phyloP scores from a whole-genome alignment of 2,888 invertebrate genomes.

The Malachius bipustulatus region DNA sequence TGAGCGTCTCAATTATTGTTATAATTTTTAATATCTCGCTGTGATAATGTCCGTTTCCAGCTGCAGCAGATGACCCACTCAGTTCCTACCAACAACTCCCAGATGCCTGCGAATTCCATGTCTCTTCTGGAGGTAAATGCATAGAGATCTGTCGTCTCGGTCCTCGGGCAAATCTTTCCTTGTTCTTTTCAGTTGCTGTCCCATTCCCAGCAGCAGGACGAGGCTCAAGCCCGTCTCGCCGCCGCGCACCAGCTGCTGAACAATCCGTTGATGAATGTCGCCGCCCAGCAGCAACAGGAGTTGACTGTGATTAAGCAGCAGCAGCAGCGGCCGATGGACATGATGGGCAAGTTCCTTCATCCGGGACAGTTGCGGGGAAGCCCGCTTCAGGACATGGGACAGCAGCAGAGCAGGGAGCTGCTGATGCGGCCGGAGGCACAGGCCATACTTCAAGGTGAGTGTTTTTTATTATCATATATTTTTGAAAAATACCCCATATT shows the following conservation, averaged over 20 bases:
- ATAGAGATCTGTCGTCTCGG: background rate
- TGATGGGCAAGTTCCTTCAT: slow-evolving; percentile 31
- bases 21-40: background rate
- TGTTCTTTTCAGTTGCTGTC: slow-evolving; percentile 42
- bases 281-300: slow-evolving; percentile 43
- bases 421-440: slow-evolving; percentile 64
- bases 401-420: slow-evolving; percentile 48
- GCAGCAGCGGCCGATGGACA: slow-evolving; percentile 32
- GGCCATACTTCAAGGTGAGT: slow-evolving; percentile 61
- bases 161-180: slow-evolving; percentile 1
- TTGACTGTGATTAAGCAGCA: slow-evolving; percentile 27
- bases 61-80: slow-evolving; percentile 58
- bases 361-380: slow-evolving; percentile 27
- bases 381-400: slow-evolving; percentile 38
- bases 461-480: too few species aligned
- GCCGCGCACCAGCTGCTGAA: slow-evolving; percentile 19
- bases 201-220: slow-evolving; percentile 41
- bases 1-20: slow-evolving; percentile 33
- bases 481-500: too few species aligned
- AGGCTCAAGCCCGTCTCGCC: slow-evolving; percentile 27
- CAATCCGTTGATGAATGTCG: slow-evolving; percentile 32
- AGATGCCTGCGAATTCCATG: slow-evolving; percentile 40
- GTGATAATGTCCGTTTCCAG: slow-evolving; percentile 31
- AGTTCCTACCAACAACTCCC: slow-evolving; percentile 45
- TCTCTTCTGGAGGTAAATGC: slow-evolving; percentile 46